A percentile compares a stretch with the other conserved stretches of the same genome.
Evolutionary conservation across 2,113 vertebrate species (phyloP).

Genomic region (Hydrochoerus hydrochaeris): DNA sequence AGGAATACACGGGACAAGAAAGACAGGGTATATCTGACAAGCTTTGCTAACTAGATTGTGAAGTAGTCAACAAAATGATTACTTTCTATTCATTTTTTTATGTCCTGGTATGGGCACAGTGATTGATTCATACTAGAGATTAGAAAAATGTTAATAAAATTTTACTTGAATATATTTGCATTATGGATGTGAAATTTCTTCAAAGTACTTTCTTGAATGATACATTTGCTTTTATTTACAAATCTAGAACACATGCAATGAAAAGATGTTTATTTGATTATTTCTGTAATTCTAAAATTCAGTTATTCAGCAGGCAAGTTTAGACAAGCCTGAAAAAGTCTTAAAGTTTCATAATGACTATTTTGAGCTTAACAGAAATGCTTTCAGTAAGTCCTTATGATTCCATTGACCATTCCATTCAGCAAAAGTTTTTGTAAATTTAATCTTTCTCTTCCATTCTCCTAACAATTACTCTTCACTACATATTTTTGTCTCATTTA

Average conservation of each 20-base stretch:
- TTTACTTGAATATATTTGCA: neutral
- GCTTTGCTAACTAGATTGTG: neutral
- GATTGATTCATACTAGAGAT: neutral
- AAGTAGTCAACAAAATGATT: neutral
- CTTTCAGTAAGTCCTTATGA: neutral
- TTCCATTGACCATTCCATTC: slow-evolving; percentile 6
- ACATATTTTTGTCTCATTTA: neutral
- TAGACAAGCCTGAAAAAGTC: neutral
- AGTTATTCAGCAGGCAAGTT: neutral
- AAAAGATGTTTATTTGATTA: neutral
- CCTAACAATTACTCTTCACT: neutral
- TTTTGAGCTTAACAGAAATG: neutral
- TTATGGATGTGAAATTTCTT: neutral
- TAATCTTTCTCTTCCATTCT: neutral
- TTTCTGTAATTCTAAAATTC: neutral
- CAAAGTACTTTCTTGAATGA: neutral
- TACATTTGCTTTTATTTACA: neutral
- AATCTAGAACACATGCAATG: neutral
- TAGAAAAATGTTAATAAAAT: neutral
- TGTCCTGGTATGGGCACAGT: neutral
- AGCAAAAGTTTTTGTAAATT: neutral
- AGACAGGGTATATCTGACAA: neutral
- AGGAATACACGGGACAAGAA: neutral
- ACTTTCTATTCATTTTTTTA: neutral
- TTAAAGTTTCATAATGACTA: neutral